These are phyloP conservation scores for Sussaba pulchella DNA, from an alignment of 2,888 invertebrate species.

Conservation along the genomic window DNA sequence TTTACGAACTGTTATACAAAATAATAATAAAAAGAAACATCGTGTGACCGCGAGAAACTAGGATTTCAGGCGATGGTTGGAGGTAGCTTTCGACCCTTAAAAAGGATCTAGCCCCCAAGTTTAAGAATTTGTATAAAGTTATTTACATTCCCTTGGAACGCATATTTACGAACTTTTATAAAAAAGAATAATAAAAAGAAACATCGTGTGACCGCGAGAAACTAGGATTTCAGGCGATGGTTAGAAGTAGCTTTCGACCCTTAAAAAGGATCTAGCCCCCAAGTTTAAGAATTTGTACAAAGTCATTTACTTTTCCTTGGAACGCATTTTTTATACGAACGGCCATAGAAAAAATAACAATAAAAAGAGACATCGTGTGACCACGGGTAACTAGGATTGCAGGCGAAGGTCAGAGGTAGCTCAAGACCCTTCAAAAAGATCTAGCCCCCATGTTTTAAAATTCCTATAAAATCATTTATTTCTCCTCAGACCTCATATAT, in stretches of 20 bases:
- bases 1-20: too few relatives aligned
- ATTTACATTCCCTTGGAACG: too few relatives aligned
- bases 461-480: too few relatives aligned
- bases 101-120: too few relatives aligned
- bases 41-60: slow-evolving; percentile 14
- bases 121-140: too few relatives aligned
- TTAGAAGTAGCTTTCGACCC: slow-evolving; percentile 11
- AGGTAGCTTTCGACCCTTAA: slow-evolving; percentile 8
- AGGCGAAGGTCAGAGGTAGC: slow-evolving; percentile 14
- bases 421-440: background rate
- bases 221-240: slow-evolving; percentile 35
- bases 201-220: slow-evolving; percentile 1
- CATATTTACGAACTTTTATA: too few relatives aligned
- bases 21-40: slow-evolving; percentile 24
- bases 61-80: slow-evolving; percentile 27
- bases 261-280: background rate
- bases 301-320: too few relatives aligned
- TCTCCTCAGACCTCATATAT: too few relatives aligned
- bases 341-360: too few relatives aligned
- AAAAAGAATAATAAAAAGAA: slow-evolving; percentile 23
- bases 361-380: slow-evolving; percentile 23
- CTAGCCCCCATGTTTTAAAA: too few relatives aligned
- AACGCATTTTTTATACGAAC: too few relatives aligned
- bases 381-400: slow-evolving; percentile 31
- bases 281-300: too few relatives aligned